Conservation (phyloP, 1,140 invertebrate genomes). For the Penaeus vannamei region DNA sequence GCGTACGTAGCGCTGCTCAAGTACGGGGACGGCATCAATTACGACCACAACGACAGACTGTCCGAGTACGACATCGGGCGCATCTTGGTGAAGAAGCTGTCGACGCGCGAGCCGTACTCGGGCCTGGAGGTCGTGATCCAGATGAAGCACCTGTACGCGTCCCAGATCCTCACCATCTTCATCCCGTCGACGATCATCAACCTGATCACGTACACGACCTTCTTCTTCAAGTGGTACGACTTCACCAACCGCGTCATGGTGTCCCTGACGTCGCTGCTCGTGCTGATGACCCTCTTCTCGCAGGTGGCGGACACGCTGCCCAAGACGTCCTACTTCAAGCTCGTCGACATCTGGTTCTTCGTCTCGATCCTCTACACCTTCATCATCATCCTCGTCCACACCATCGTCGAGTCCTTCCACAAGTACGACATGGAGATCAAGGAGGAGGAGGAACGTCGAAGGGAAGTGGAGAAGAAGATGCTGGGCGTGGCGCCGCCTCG, state of each 20-base stretch:
- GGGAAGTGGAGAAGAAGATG: too few relatives aligned
- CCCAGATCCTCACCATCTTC: slow-evolving; percentile 57
- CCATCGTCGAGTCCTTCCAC: slow-evolving; percentile 55
- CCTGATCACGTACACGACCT: slow-evolving; percentile 36
- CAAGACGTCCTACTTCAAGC: slow-evolving; percentile 64
- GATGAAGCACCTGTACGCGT: slow-evolving; percentile 56
- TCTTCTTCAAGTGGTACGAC: slow-evolving; percentile 56
- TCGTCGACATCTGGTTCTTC: slow-evolving; percentile 60
- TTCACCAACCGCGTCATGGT: slow-evolving; percentile 58
- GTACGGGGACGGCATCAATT: slow-evolving; percentile 31
- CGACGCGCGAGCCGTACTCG: slow-evolving; percentile 54
- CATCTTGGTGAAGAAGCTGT: neutral
- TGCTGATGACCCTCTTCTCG: slow-evolving; percentile 58
- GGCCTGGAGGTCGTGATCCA: slow-evolving; percentile 49
- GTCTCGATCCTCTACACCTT: slow-evolving; percentile 58
- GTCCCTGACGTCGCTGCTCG: slow-evolving; percentile 54
- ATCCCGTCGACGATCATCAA: slow-evolving; percentile 38
- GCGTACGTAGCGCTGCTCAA: slow-evolving; percentile 6
- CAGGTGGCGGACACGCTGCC: slow-evolving; percentile 52
- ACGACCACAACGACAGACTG: slow-evolving; percentile 38
- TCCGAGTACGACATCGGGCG: slow-evolving; percentile 48
- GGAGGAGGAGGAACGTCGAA: too few relatives aligned
- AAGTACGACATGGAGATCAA: slow-evolving; percentile 1
- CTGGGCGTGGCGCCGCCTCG: neutral
- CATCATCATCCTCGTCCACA: slow-evolving; percentile 59